phyloP scores from a whole-genome alignment of 2,113 vertebrate genomes.

The Oncorhynchus masou region DNA sequence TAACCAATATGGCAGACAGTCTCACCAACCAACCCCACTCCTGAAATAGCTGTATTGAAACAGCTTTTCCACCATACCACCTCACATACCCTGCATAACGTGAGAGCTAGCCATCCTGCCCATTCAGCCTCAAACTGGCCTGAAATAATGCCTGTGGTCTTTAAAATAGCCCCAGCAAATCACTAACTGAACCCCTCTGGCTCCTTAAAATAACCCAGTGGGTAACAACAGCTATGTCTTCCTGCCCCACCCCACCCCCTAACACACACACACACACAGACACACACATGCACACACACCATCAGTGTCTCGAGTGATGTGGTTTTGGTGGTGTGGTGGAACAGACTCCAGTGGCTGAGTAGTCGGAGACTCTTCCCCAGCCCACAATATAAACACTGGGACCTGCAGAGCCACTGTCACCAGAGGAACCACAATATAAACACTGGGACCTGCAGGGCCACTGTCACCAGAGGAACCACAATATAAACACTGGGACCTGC shows the following conservation, averaged over 20 bases:
- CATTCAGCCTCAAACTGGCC: conserved; percentile 1
- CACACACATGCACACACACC: not conserved
- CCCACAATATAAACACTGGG: too few relatives aligned
- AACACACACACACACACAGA: not conserved
- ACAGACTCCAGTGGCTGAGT: too few relatives aligned
- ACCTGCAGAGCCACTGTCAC: too few relatives aligned
- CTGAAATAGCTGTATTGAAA: too few relatives aligned
- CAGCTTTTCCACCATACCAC: too few relatives aligned
- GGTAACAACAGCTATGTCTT: conserved; percentile 34
- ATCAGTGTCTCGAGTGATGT: conserved; percentile 3
- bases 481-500: too few relatives aligned
- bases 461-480: too few relatives aligned
- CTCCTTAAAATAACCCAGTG: conserved; percentile 47
- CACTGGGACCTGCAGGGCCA: too few relatives aligned
- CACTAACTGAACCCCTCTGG: conserved; percentile 48
- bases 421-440: too few relatives aligned
- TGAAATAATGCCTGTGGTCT: not conserved
- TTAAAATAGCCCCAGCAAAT: conserved; percentile 52
- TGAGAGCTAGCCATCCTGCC: conserved; percentile 23
- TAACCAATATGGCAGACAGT: not conserved
- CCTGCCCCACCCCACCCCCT: conserved; percentile 37
- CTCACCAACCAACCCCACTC: not conserved
- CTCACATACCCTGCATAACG: conserved; percentile 38
- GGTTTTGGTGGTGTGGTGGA: conserved; percentile 17
- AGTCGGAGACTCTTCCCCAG: too few relatives aligned